Evolutionary conservation across 2,113 vertebrate species (phyloP).

Genomic region (Alexandromys fortis): DNA sequence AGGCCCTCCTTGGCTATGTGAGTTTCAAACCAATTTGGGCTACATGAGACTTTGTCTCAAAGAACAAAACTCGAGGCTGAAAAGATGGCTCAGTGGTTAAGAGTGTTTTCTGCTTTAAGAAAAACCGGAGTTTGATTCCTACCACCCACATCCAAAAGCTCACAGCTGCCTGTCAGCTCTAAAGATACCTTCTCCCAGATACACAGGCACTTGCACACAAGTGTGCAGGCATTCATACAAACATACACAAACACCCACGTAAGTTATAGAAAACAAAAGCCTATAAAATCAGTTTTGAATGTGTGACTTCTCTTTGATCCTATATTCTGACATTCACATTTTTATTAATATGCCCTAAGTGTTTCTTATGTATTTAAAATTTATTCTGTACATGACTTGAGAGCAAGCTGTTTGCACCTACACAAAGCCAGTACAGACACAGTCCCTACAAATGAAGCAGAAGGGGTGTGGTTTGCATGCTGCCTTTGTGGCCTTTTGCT

Average conservation of each 20-base stretch:
- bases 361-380: slow-evolving; percentile 4
- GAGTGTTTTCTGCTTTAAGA: background rate
- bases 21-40: background rate
- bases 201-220: too few species aligned
- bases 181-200: too few species aligned
- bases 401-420: background rate
- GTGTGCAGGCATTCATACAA: too few species aligned
- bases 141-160: too few species aligned
- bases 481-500: background rate
- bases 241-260: too few species aligned
- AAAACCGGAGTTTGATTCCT: too few species aligned
- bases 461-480: background rate
- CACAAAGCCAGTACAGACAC: background rate
- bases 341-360: background rate
- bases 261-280: background rate
- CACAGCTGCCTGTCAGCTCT: too few species aligned
- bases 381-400: background rate
- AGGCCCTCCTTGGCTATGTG: background rate
- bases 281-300: background rate
- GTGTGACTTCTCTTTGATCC: background rate
- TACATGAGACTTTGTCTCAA: background rate
- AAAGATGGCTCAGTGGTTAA: background rate
- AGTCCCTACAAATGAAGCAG: background rate
- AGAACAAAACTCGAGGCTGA: background rate
- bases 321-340: background rate